A percentile compares a stretch with the other conserved stretches of the same genome.
Evolutionary conservation across 2,888 invertebrate genomes (phyloP).

Genomic region (Ophonus ardosiacus): DNA sequence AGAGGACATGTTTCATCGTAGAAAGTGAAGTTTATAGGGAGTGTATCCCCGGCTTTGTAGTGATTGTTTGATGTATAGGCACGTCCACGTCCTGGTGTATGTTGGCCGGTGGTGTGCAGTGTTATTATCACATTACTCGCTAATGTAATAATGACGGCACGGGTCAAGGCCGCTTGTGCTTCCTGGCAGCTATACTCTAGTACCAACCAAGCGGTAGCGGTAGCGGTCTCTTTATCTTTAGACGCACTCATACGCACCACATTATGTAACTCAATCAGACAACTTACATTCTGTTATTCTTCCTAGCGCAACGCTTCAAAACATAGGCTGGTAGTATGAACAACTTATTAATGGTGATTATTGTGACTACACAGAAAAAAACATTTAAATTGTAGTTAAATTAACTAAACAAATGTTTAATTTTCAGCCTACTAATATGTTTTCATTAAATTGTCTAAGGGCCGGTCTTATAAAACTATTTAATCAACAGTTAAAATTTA

Average conservation of each 20-base stretch:
- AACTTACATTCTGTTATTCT: background rate
- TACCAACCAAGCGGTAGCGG: background rate
- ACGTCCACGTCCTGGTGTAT: conserved; percentile 24
- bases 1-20: too few species aligned
- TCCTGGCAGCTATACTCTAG: conserved; percentile 16
- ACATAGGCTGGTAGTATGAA: too few species aligned
- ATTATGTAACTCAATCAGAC: background rate
- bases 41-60: background rate
- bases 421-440: too few species aligned
- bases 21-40: too few species aligned
- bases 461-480: too few species aligned
- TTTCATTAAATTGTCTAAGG: too few species aligned
- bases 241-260: background rate
- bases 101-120: conserved; percentile 31
- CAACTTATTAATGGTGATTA: too few species aligned
- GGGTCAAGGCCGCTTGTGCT: conserved; percentile 45
- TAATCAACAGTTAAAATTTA: too few species aligned
- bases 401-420: too few species aligned
- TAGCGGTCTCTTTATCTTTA: background rate
- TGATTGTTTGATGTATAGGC: background rate
- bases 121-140: conserved; percentile 57
- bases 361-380: too few species aligned
- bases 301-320: background rate
- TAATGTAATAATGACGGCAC: conserved; percentile 54
- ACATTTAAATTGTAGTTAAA: too few species aligned